Base-by-base conservation (phyloP, 2,888 invertebrate genomes). In the Eremobia ochroleuca region DNA sequence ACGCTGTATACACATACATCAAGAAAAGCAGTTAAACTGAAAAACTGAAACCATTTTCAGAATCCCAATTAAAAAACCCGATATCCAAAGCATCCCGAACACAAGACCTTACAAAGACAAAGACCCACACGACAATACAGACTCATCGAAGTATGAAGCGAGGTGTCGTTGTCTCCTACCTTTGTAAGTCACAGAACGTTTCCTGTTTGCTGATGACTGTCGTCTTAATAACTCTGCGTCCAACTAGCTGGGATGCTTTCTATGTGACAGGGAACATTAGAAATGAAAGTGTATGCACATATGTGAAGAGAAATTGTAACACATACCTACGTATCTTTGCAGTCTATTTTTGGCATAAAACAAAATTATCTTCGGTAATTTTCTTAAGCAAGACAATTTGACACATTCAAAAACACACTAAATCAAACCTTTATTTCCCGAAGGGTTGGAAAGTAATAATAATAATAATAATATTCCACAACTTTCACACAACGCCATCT, bases 111-210 rank as follows among this genome's bases (percentile, higher is more conserved):
- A 49, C 70, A 59, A 59, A 74, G 43, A 55, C 76, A 70, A 77
- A 82, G 34, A 21, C 21, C 25, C 31, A 43, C 72, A 61, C 9
- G 65, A 83, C 77, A 79, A 79, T 73, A 64, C 62, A 58, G 64
- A 86, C n/a, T 70, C 91, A 90, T 90, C 91, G 91, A 91, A 88
- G 90, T 88, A 88, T 85, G 86, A 89, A 87, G 87, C 77, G 77
- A 76, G 77, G 43, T 40, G 58, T 55, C 81, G 81, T 86, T 83
- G 85, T 87, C 49, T 70, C 13, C 2, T 76, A 71, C 73, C 88
- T 88, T 89, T 85, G 86, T 86, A 68, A 13, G 43, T 62, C 49
- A 65, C 64, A 52, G 31, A 67, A 76, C 69, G 73, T 79, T 82
- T 72, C 70, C 69, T 62, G 76, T 46, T 74, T 79, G 49, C 87